Evolutionary conservation across 2,113 vertebrate species (phyloP), one percentile per base, ranked within the genome.

Genomic region (Limanda limanda): DNA sequence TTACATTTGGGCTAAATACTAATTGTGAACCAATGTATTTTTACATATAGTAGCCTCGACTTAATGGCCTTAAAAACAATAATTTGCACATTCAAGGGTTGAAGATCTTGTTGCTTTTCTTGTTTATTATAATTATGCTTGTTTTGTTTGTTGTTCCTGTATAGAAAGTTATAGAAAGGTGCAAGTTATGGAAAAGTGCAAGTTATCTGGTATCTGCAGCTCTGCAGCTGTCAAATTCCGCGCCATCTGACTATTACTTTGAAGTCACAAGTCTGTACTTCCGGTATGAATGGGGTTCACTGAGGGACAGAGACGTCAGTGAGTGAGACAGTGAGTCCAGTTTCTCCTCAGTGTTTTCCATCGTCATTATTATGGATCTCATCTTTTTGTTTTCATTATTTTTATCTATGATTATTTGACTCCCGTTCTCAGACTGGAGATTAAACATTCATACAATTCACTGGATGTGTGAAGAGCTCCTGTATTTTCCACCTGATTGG

Each of bases 261-360:
- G 83, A 83, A 91, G n/a, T 42, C 6, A 14, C 0, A 75, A 2
- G 0, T 57, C 3, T 0, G 0, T 2, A 64, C 71, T 51, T 74
- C 81, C 81, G 57, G 67, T 79, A 0, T 20, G 9, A 47, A 68
- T 45, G 11, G 17, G 1, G 25, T 0, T 76, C 20, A 76, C 8
- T 84, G 11, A 51, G 3, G 9, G 65, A 83, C 76, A 17, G 10
- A 51, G 17, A 42, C 61, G 47, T 63, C 35, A 3, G n/a, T n/a
- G n/a, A n/a, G n/a, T n/a, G n/a, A n/a, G n/a, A n/a, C n/a, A n/a
- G 37, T 24, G 56, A 68, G 24, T 74, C 73, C 48, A 47, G 18
- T 1, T 37, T 35, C 25, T 21, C 4, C 27, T 64, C 31, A 23
- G 17, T 25, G 3, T 60, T 78, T 75, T 62, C 54, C 86, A 54